Evolutionary conservation across 2,113 vertebrate genomes (phyloP).

Genomic region (Pterocles burchelli): DNA sequence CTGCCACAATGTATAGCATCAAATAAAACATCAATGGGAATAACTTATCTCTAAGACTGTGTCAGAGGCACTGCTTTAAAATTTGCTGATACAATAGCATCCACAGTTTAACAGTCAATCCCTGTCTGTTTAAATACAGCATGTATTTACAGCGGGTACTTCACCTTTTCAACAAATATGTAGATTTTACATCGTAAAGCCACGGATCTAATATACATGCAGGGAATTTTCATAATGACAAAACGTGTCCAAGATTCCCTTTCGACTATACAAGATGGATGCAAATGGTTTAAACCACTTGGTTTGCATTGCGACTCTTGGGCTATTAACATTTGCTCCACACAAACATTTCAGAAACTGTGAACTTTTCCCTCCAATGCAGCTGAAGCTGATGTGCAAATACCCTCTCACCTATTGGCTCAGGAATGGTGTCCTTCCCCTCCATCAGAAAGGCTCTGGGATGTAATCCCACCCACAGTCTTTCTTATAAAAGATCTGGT

Average conservation of each 20-base stretch:
- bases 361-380: slow-evolving; percentile 58
- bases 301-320: not conserved
- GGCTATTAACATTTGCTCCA: slow-evolving; percentile 48
- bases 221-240: not conserved
- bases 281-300: not conserved
- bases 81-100: not conserved
- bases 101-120: not conserved
- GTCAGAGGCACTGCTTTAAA: not conserved
- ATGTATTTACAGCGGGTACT: not conserved
- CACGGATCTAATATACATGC: not conserved
- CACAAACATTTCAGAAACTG: not conserved
- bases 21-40: not conserved
- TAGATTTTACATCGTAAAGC: not conserved
- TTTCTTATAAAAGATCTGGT: slow-evolving; percentile 1
- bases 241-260: not conserved
- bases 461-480: not conserved
- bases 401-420: not conserved
- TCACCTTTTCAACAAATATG: not conserved
- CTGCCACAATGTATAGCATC: not conserved
- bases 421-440: not conserved
- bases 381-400: not conserved
- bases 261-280: not conserved
- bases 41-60: not conserved
- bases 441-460: not conserved
- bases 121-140: not conserved